Evolutionary conservation across 2,888 invertebrate genomes (phyloP).

Genomic region (Colostygia pectinataria): DNA sequence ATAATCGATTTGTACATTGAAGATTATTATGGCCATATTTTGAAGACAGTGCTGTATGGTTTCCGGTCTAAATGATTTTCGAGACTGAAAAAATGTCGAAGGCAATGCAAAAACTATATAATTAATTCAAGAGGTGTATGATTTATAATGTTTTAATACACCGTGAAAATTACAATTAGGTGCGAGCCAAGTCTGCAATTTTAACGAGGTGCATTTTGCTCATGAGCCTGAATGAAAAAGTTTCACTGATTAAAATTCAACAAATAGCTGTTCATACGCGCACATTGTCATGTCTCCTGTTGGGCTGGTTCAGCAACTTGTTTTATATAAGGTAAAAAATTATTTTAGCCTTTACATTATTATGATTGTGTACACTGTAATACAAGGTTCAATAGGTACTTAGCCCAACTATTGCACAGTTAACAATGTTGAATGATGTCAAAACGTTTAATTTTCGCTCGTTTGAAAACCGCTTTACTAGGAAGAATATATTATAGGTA

Average conservation of each 20-base stretch:
- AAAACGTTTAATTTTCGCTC: too few species aligned
- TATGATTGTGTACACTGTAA: too few species aligned
- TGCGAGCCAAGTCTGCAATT: constrained; percentile 25
- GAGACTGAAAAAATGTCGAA: constrained; percentile 27
- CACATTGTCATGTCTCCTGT: neutral
- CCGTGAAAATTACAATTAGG: constrained; percentile 37
- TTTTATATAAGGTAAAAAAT: too few species aligned
- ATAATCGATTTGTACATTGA: constrained; percentile 4
- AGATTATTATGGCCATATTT: constrained; percentile 16
- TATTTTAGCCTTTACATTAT: too few species aligned
- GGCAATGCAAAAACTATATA: constrained; percentile 45
- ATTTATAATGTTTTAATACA: constrained; percentile 64
- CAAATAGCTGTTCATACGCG: constrained; percentile 6
- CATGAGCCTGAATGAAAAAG: constrained; percentile 21
- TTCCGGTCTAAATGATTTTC: constrained; percentile 39
- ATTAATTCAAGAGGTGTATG: constrained; percentile 54
- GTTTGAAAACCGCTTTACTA: too few species aligned
- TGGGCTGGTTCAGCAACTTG: too few species aligned
- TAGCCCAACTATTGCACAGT: too few species aligned
- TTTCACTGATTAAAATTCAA: constrained; percentile 22
- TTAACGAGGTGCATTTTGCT: constrained; percentile 35
- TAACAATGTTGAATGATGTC: too few species aligned
- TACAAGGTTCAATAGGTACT: too few species aligned
- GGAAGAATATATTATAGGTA: too few species aligned
- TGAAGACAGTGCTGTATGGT: constrained; percentile 14